phyloP scores from a whole-genome alignment of 2,113 vertebrate species.

The Lanius collurio region DNA sequence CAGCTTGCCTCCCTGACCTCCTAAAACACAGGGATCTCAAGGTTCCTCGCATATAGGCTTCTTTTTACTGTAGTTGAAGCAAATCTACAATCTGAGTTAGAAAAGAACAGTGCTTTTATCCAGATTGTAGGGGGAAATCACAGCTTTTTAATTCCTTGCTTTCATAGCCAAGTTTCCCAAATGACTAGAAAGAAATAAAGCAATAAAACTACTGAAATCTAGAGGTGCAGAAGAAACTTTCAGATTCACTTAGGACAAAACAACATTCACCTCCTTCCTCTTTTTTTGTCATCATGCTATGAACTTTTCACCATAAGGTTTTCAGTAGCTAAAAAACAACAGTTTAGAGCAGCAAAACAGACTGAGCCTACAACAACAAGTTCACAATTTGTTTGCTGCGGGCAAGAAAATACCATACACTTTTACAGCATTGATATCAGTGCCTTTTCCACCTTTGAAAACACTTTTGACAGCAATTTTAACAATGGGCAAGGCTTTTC shows the following conservation, averaged over 20 bases:
- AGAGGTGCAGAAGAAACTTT: neutral
- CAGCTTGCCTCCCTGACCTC: neutral
- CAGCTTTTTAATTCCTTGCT: neutral
- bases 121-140: neutral
- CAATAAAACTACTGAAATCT: neutral
- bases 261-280: neutral
- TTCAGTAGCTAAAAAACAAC: neutral
- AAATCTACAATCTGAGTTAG: neutral
- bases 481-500: neutral
- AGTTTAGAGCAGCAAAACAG: neutral
- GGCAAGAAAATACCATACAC: neutral
- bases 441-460: neutral
- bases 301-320: neutral
- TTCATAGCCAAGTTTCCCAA: neutral
- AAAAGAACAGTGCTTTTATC: neutral
- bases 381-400: neutral
- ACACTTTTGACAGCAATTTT: neutral
- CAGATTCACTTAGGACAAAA: neutral
- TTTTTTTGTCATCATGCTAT: neutral
- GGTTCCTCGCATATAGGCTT: neutral
- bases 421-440: neutral
- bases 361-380: neutral
- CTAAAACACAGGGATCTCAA: neutral
- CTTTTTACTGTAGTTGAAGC: neutral
- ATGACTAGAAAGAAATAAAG: neutral